Base-by-base conservation (phyloP, 2,888 invertebrate species). In the Dilophus febrilis region DNA sequence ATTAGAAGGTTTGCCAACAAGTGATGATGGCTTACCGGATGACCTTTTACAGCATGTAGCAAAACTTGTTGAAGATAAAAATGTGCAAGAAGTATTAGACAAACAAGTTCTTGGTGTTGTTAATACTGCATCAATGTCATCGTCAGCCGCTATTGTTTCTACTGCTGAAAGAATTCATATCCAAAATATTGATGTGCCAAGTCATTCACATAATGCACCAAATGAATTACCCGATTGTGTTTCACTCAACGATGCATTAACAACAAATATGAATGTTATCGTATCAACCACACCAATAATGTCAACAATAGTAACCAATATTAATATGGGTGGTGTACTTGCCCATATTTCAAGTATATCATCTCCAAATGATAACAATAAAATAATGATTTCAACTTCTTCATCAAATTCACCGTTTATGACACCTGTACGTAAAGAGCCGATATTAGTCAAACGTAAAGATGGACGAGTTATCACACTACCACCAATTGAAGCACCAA, bases 401-500 rank as follows among this genome's bases (percentile, higher is more conserved):
- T 3, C 14, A 28, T 27, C 7, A 17, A 12, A 26, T 29, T 35
- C 11, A 31, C 39, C 13, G 34, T 12, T 14, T 10, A 13, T 13
- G 26, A 27, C 36, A 29, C 28, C 28, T 12, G 14, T 26, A 10
- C 42, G 42, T 33, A 73, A 72, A 49, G 70, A 76, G 48, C 73
- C 74, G 0, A 77, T 79, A 42, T 80, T 83, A 59, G 77, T 83
- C 46, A 68, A 83, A 10, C 65, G 82, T 16, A 69, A 74, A 16
- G 80, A 82, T 54, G 83, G 83, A 2, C 68, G 82, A 27, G 70
- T 84, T 30, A 78, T 84, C 38, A 79, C 78, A 1, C 61, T 85
- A 45, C 85, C 85, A 12, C 84, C 84, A 0, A 82, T 84, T 40
- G 85, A 84, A 59, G 77, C 84, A 17, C 85, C 85, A 8, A 78